A percentile compares a stretch with the other conserved stretches of the same genome.
These are phyloP conservation scores for Drosophila formosana DNA, from an alignment of 2,888 invertebrate genomes.

Conservation along the genomic window DNA sequence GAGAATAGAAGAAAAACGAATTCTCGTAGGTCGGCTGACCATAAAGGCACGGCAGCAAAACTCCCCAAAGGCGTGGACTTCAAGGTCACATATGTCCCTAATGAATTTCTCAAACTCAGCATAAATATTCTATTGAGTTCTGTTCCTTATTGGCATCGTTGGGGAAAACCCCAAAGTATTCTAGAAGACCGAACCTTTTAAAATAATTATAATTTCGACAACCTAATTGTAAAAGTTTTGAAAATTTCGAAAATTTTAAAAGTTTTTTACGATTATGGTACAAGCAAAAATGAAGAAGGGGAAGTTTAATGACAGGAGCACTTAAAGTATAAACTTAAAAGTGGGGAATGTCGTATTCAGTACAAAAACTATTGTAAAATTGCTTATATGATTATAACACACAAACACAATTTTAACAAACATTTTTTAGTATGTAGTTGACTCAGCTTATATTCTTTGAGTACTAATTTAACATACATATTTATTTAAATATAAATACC, in stretches of 20 bases:
- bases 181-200: no score
- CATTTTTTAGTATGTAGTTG: no score
- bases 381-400: no score
- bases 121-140: neutral
- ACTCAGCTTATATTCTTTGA: no score
- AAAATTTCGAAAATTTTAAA: neutral
- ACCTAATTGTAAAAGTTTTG: neutral
- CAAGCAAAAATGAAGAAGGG: neutral
- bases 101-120: constrained; percentile 8
- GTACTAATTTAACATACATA: neutral
- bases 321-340: neutral
- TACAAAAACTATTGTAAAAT: no score
- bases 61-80: constrained; percentile 8
- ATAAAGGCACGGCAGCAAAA: constrained; percentile 18
- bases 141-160: neutral
- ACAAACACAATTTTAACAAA: no score
- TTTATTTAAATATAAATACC: neutral
- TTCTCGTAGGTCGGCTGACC: constrained; percentile 51
- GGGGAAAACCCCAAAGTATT: neutral
- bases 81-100: constrained; percentile 33
- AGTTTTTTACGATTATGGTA: neutral
- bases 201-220: no score
- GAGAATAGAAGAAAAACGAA: constrained; percentile 2
- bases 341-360: no score
- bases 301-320: neutral